Base-by-base conservation (phyloP, 2,797 vertebrate genomes). In the Eulemur mongoz region DNA sequence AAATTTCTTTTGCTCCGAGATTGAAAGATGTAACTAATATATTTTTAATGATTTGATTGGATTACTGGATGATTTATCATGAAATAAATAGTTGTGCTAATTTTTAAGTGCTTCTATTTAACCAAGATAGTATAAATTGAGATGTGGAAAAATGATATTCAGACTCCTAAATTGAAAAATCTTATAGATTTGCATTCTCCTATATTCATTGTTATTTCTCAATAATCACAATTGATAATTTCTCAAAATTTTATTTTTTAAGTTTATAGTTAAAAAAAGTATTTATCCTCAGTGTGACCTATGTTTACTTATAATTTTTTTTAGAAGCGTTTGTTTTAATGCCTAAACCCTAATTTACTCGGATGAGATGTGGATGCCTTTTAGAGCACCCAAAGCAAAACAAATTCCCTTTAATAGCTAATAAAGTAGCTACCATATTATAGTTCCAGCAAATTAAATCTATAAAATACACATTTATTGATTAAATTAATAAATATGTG, bases 401-500 rank as follows among this genome's bases (percentile, higher is more conserved):
- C 67, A 81, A 61, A 96, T 96, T 87, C 14, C 22, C 7, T 93
- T 79, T 94, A 96, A 79, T 89, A 89, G 89, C 82, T 95, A 94
- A 93, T 91, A 93, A 97, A 96, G 63, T 83, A 91, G 11, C 72
- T 79, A 85, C 63, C 38, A 75, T 82, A 35, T 92, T 93, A 89
- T 50, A 91, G 89, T 96, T 97, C 43, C 72, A 97, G 84, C 43
- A 97, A 97, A 97, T 97, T 97, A 97, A 97, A 97, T 95, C 95
- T 97, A 96, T 98, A 98, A 98, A 98, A 88, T 93, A 95, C 45
- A 78, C 65, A 61, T 88, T 96, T 97, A 98, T 97, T 98, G 96
- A 98, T 98, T 97, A 81, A 97, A 93, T 97, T 95, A 97, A 97
- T 97, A 98, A 96, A 96, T 96, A 95, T 95, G 72, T 96, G 91